phyloP scores from a whole-genome alignment of 2,113 vertebrate species.

The Gymnogyps californianus region DNA sequence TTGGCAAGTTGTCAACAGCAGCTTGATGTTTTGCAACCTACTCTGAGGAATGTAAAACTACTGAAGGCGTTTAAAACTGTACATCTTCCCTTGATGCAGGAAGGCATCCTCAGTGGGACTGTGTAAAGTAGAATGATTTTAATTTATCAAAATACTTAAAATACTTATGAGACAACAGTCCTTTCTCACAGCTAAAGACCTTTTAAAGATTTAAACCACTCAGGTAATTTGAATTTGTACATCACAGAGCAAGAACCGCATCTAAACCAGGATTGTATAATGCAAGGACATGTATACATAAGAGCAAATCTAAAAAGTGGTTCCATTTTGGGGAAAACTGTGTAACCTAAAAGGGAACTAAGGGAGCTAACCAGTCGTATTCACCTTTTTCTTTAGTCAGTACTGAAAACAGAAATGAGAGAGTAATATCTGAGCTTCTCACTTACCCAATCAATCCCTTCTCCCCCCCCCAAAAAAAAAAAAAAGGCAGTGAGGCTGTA shows the following conservation, averaged over 20 bases:
- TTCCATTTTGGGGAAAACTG: not conserved
- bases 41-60: not conserved
- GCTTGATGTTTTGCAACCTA: not conserved
- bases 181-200: not conserved
- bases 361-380: not conserved
- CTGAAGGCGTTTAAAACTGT: not conserved
- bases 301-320: not conserved
- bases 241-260: not conserved
- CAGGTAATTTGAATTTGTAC: not conserved
- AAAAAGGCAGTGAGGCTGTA: not conserved
- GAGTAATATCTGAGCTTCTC: not conserved
- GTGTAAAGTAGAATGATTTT: not conserved
- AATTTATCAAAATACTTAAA: not conserved
- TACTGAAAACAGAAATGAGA: not conserved
- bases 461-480: not conserved
- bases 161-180: not conserved
- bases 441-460: not conserved
- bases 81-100: not conserved
- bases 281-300: not conserved
- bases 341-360: not conserved
- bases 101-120: not conserved
- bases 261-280: not conserved
- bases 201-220: not conserved
- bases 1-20: not conserved
- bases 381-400: not conserved